Evolutionary conservation across 2,797 vertebrate genomes (phyloP).

Genomic region (Sebastolobus alascanus): DNA sequence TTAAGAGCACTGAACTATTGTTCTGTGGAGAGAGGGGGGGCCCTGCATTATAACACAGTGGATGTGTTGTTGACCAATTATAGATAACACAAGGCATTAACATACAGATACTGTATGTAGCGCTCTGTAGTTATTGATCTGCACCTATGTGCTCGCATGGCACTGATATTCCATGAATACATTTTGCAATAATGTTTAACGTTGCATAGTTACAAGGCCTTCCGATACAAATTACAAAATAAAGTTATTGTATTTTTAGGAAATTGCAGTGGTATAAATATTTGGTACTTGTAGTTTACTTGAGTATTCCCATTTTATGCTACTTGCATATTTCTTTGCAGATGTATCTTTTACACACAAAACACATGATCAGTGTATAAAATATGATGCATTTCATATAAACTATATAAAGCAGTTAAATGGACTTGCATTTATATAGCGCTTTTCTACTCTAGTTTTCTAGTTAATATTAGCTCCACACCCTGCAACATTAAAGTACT

Average conservation of each 20-base stretch:
- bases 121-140: conserved; percentile 14
- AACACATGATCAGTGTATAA: background rate
- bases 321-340: background rate
- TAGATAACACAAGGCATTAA: conserved; percentile 48
- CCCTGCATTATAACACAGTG: conserved; percentile 19
- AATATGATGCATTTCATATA: background rate
- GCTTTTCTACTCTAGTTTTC: too few species aligned
- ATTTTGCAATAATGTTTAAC: background rate
- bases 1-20: conserved; percentile 64
- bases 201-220: background rate
- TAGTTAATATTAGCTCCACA: background rate
- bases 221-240: background rate
- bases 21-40: conserved; percentile 33
- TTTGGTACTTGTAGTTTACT: too few species aligned
- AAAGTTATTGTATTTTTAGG: background rate
- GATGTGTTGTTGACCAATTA: conserved; percentile 38
- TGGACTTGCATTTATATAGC: too few species aligned
- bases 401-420: background rate
- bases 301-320: background rate
- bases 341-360: background rate
- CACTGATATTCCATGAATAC: background rate
- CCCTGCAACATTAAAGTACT: background rate
- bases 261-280: background rate
- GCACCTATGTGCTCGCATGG: background rate
- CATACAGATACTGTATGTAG: conserved; percentile 17